Percentiles rank a stretch among this genome's conserved stretches.
Evolutionary conservation across 2,797 vertebrate species (phyloP).

Genomic region (Sciurus carolinensis): DNA sequence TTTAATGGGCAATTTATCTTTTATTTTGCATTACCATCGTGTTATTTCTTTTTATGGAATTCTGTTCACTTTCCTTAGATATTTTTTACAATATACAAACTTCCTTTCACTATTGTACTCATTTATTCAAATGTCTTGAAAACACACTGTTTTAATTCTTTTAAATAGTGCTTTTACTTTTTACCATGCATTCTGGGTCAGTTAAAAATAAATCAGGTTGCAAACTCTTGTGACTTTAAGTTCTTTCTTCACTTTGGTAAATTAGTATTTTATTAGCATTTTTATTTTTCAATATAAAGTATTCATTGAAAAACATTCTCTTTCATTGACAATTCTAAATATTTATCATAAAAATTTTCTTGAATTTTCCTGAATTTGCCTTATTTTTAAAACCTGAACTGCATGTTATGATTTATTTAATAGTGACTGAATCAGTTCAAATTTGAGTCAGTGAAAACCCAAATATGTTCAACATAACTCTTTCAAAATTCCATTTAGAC

Average conservation of each 20-base stretch:
- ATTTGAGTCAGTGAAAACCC: background rate
- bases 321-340: background rate
- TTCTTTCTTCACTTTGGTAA: background rate
- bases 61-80: background rate
- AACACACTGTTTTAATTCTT: background rate
- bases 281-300: background rate
- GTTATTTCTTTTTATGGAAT: background rate
- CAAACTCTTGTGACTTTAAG: background rate
- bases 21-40: background rate
- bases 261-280: background rate
- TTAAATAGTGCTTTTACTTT: background rate
- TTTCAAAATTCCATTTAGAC: background rate
- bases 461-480: background rate
- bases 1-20: background rate
- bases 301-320: background rate
- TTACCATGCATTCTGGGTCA: background rate
- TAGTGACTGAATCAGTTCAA: background rate
- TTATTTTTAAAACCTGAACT: background rate
- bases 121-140: background rate
- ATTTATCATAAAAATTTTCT: background rate
- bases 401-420: background rate
- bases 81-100: background rate
- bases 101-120: background rate
- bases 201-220: constrained; percentile 21
- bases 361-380: background rate